A percentile compares a stretch with the other conserved stretches of the same genome.
These are phyloP conservation scores for Kuschelorhynchus macadamiae DNA, from an alignment of 2,888 invertebrate species.

Conservation along the genomic window DNA sequence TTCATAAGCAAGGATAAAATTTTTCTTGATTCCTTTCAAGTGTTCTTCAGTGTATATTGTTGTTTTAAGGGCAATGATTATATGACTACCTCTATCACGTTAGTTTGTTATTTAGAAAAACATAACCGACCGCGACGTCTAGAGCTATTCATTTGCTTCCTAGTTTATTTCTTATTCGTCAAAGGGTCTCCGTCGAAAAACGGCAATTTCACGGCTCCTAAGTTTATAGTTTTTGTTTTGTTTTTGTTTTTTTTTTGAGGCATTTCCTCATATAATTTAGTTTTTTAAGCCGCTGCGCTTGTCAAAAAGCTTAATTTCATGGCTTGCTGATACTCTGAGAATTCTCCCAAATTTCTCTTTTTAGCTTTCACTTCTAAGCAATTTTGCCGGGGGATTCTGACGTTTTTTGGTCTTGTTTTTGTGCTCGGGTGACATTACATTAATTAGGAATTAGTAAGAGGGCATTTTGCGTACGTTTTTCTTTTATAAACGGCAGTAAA, in stretches of 20 bases:
- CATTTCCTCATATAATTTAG: conserved; percentile 40
- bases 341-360: conserved; percentile 16
- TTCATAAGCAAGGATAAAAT: no score
- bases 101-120: no score
- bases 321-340: conserved; percentile 38
- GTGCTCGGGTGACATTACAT: no score
- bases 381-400: not conserved
- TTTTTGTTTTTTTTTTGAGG: conserved; percentile 38
- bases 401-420: no score
- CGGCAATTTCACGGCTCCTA: conserved; percentile 36
- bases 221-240: conserved; percentile 32
- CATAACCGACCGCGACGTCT: no score
- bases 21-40: no score
- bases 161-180: conserved; percentile 25
- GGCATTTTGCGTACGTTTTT: no score
- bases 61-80: no score
- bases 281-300: conserved; percentile 38
- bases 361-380: conserved; percentile 1
- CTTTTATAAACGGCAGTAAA: no score
- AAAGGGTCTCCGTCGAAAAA: conserved; percentile 22
- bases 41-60: no score
- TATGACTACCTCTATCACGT: no score
- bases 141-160: conserved; percentile 9
- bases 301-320: conserved; percentile 46
- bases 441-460: no score